A percentile compares a stretch with the other conserved stretches of the same genome.
These are phyloP conservation scores for Microchrysa polita DNA, from an alignment of 2,888 invertebrate genomes.

Conservation along the genomic window DNA sequence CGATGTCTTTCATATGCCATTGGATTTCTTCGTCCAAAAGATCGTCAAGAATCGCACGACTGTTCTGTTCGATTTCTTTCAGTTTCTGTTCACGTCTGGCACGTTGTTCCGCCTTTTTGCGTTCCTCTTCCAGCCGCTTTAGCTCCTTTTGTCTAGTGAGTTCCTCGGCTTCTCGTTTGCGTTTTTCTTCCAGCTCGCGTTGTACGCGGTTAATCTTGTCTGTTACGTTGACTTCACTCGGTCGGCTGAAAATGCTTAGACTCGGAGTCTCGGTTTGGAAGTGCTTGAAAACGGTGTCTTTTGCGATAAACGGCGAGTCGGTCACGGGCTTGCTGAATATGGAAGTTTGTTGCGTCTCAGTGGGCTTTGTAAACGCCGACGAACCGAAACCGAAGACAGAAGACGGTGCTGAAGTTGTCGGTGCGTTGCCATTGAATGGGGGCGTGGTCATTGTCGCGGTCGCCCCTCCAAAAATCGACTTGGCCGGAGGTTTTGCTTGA, in stretches of 20 bases:
- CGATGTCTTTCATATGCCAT: slow-evolving; percentile 48
- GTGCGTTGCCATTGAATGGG: too few species aligned
- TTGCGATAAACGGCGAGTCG: background rate
- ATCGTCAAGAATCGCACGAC: slow-evolving; percentile 44
- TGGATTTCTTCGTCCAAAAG: slow-evolving; percentile 17
- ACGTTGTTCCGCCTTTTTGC: slow-evolving; percentile 45
- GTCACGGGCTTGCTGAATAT: background rate
- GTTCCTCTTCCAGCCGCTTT: background rate
- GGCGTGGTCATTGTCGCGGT: background rate
- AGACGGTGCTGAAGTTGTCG: background rate
- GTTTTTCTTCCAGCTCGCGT: background rate
- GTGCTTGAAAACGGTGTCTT: slow-evolving; percentile 46
- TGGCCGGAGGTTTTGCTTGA: background rate
- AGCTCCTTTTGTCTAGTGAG: background rate
- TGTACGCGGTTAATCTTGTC: background rate
- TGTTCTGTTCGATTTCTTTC: slow-evolving; percentile 46
- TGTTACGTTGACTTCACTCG: background rate
- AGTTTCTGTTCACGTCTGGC: slow-evolving; percentile 44
- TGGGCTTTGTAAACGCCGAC: too few species aligned
- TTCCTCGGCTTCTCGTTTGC: background rate
- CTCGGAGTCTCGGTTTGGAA: slow-evolving; percentile 23
- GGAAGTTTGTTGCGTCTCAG: background rate
- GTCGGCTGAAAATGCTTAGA: background rate
- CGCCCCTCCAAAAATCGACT: slow-evolving; percentile 19
- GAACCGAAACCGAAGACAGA: too few species aligned